phyloP scores from a whole-genome alignment of 2,888 invertebrate genomes.

The Ectemnius lituratus region DNA sequence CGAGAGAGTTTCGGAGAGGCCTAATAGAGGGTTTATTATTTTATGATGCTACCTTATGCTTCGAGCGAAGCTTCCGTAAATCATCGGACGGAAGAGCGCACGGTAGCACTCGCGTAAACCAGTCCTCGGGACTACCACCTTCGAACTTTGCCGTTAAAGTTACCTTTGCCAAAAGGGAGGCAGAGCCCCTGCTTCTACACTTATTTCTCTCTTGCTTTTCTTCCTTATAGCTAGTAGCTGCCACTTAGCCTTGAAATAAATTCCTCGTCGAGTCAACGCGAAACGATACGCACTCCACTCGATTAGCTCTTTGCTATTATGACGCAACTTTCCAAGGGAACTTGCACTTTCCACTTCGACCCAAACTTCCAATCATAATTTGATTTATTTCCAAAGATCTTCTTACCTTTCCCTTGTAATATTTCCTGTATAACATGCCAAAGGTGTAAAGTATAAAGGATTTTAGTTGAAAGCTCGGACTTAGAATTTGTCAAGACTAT shows the following conservation, averaged over 20 bases:
- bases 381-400: too few species aligned
- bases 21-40: constrained; percentile 74
- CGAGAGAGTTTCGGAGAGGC: constrained; percentile 37
- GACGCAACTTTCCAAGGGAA: not conserved
- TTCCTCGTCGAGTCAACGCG: constrained; percentile 23
- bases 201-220: not conserved
- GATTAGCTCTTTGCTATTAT: constrained; percentile 13
- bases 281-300: constrained; percentile 21
- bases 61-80: constrained; percentile 63
- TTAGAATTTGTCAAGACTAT: too few species aligned
- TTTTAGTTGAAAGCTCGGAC: too few species aligned
- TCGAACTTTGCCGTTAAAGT: not conserved
- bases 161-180: not conserved
- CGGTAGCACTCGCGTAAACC: constrained; percentile 61
- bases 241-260: constrained; percentile 37
- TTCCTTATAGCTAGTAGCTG: constrained; percentile 2
- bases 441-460: too few species aligned
- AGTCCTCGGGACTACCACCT: constrained; percentile 6
- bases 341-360: too few species aligned
- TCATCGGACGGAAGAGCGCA: constrained; percentile 62
- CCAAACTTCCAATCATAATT: too few species aligned
- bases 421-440: too few species aligned
- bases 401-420: too few species aligned
- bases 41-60: constrained; percentile 70
- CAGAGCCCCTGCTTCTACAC: not conserved